Percentiles rank a stretch among this genome's conserved stretches.
Conservation (phyloP, 2,113 vertebrate species). For the Gymnorhina tibicen region DNA sequence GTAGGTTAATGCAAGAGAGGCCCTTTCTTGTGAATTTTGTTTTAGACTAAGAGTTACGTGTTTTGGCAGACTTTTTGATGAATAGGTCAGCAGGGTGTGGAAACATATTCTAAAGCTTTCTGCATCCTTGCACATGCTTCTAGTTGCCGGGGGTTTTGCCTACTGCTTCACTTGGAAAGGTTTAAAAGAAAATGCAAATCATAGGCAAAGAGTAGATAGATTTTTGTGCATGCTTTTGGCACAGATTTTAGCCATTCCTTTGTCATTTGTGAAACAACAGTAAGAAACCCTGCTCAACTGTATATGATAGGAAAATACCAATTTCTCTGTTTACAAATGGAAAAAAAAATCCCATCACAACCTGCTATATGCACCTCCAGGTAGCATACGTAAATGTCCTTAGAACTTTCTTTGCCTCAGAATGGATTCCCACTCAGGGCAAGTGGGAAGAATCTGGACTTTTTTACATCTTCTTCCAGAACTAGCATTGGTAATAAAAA, state of each 20-base stretch:
- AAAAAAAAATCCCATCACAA: neutral
- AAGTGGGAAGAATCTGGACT: neutral
- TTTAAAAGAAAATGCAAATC: slow-evolving; percentile 47
- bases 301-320: neutral
- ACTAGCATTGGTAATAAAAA: neutral
- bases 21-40: slow-evolving; percentile 22
- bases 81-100: slow-evolving; percentile 63
- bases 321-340: neutral
- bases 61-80: slow-evolving; percentile 36
- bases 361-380: neutral
- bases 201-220: neutral
- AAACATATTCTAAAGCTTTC: slow-evolving; percentile 55
- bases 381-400: neutral
- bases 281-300: neutral
- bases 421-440: neutral
- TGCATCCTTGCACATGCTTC: slow-evolving; percentile 57
- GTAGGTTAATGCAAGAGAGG: neutral
- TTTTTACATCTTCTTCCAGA: slow-evolving; percentile 32
- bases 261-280: neutral
- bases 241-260: neutral
- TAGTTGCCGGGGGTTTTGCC: neutral
- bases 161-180: slow-evolving; percentile 32
- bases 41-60: neutral
- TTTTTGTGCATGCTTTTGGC: neutral
- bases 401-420: neutral